Conservation (phyloP, 2,888 invertebrate genomes). For the Cartodere bifasciata region DNA sequence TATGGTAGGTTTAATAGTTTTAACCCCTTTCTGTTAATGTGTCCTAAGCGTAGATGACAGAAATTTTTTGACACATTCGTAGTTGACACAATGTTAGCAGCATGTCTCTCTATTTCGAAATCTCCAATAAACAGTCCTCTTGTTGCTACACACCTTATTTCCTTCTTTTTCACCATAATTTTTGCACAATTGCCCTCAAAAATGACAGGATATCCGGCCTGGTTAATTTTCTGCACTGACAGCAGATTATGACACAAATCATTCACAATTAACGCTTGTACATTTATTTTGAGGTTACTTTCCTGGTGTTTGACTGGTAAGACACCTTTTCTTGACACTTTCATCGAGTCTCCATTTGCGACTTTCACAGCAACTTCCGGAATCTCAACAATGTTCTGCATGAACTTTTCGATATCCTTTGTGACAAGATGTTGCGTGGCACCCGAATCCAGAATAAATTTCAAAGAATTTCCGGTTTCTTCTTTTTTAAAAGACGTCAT, state of each 20-base stretch:
- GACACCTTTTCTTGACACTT: slow-evolving; percentile 5
- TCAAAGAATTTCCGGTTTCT: slow-evolving; percentile 1
- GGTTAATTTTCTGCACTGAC: no score
- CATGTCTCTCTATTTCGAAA: no score
- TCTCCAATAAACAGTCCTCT: not conserved
- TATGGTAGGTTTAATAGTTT: slow-evolving; percentile 7
- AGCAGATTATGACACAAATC: no score
- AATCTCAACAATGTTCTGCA: slow-evolving; percentile 6
- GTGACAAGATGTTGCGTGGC: slow-evolving; percentile 10
- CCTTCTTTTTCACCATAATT: no score
- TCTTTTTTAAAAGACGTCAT: not conserved
- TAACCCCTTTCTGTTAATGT: slow-evolving; percentile 9
- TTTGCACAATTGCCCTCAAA: no score
- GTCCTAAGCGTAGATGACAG: slow-evolving; percentile 13
- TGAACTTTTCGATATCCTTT: slow-evolving; percentile 6
- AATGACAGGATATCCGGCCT: no score
- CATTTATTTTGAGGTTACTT: slow-evolving; percentile 6
- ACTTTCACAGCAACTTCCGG: no score
- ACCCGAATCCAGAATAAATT: slow-evolving; percentile 11
- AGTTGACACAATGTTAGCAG: no score
- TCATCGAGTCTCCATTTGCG: slow-evolving; percentile 6
- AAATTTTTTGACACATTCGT: slow-evolving; percentile 9
- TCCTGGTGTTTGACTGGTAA: slow-evolving; percentile 5
- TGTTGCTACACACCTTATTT: no score
- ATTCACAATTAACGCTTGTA: no score